Percentiles rank a stretch among this genome's conserved stretches.
Conservation (phyloP, 2,888 invertebrate species). For the Keiferia lycopersicella region DNA sequence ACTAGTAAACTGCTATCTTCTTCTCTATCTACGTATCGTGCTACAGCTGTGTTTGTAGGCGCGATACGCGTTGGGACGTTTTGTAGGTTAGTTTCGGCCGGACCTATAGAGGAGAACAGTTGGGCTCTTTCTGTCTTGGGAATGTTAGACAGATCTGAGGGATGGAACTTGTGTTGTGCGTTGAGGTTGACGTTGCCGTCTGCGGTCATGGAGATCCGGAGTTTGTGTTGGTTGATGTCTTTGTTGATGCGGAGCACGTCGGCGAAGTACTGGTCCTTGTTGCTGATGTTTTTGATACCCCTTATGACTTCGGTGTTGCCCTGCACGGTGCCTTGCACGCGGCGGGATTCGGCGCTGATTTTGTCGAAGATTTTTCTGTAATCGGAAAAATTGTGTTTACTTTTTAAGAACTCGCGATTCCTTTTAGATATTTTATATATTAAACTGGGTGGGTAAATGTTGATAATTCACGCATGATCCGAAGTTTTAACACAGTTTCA, state of each 20-base stretch:
- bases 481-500: no score
- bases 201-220: slow-evolving; percentile 72
- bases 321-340: slow-evolving; percentile 67
- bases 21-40: slow-evolving; percentile 42
- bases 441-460: no score
- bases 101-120: slow-evolving; percentile 60
- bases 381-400: no score
- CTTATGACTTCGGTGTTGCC: slow-evolving; percentile 81
- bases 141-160: slow-evolving; percentile 59
- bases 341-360: slow-evolving; percentile 77
- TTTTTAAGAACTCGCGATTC: no score
- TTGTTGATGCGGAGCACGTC: slow-evolving; percentile 78
- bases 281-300: slow-evolving; percentile 72
- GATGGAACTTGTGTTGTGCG: slow-evolving; percentile 66
- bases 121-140: slow-evolving; percentile 58
- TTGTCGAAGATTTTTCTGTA: slow-evolving; percentile 82
- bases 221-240: slow-evolving; percentile 73
- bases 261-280: slow-evolving; percentile 81
- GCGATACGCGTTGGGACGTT: slow-evolving; percentile 61
- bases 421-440: no score
- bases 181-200: slow-evolving; percentile 73
- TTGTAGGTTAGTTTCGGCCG: slow-evolving; percentile 46
- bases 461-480: no score
- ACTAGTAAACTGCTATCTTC: slow-evolving; percentile 51
- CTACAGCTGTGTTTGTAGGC: slow-evolving; percentile 46